Percentiles rank a stretch among this genome's conserved stretches.
phyloP scores from a whole-genome alignment of 2,113 vertebrate species.

The Ursus arctos region DNA sequence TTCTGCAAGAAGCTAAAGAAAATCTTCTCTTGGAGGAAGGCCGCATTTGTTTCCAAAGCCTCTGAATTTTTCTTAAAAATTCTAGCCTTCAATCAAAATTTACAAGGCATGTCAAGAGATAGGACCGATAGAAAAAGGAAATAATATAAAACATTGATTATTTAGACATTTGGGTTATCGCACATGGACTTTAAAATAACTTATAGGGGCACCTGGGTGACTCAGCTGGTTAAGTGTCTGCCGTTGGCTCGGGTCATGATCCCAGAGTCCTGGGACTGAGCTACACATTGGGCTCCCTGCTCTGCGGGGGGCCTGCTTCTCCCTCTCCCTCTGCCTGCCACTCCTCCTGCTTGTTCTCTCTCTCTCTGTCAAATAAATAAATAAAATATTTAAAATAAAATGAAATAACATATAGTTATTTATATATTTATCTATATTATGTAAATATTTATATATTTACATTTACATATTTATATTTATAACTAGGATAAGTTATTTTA shows the following conservation, averaged over 20 bases:
- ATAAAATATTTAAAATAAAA: not conserved
- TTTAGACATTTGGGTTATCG: not conserved
- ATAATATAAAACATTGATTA: not conserved
- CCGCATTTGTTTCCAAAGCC: not conserved
- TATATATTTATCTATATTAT: not conserved
- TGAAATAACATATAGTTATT: not conserved
- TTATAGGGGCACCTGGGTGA: not conserved
- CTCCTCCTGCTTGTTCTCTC: not conserved
- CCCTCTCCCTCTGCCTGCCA: not conserved
- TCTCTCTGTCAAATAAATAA: not conserved
- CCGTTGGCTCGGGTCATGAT: no score
- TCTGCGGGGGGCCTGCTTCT: not conserved
- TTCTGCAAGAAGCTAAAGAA: constrained; percentile 12
- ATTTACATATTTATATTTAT: not conserved
- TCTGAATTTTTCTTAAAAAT: not conserved
- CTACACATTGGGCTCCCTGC: not conserved
- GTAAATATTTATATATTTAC: not conserved
- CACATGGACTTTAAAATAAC: not conserved
- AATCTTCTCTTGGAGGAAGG: not conserved
- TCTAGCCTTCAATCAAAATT: not conserved
- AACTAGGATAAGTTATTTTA: not conserved
- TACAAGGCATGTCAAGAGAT: not conserved
- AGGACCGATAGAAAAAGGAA: not conserved
- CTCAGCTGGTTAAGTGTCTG: not conserved
- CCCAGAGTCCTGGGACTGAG: not conserved